Percentiles rank a stretch among this genome's conserved stretches.
These are phyloP conservation scores for Mormyrus proboscirostris DNA, from an alignment of 2,797 vertebrate species.

Conservation along the genomic window DNA sequence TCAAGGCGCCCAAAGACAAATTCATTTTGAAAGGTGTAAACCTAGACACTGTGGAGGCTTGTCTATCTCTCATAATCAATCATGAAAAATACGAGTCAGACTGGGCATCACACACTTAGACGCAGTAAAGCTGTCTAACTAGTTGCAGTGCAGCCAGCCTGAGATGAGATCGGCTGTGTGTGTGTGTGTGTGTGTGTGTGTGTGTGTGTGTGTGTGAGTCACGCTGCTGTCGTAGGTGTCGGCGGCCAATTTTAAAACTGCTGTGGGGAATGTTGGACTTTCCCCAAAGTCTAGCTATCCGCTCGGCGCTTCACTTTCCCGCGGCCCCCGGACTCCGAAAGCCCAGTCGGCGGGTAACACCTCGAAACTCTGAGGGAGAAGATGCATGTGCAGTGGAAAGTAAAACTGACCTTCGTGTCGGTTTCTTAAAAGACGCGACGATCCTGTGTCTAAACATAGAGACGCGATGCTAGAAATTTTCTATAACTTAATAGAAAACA, in stretches of 20 bases:
- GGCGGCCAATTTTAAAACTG: not conserved
- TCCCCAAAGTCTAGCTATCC: not conserved
- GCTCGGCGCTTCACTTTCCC: not conserved
- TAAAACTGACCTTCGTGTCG: slow-evolving; percentile 32
- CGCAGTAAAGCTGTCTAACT: not conserved
- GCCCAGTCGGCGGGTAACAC: not conserved
- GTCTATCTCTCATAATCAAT: not conserved
- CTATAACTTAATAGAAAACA: not conserved
- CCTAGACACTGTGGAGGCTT: not conserved
- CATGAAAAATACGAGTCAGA: not conserved
- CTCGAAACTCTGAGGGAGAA: not conserved
- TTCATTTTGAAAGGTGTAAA: not conserved
- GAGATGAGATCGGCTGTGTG: not conserved
- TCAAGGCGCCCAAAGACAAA: not conserved
- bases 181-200: not conserved
- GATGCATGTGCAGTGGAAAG: slow-evolving; percentile 36
- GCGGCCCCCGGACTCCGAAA: not conserved
- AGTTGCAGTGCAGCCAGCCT: not conserved
- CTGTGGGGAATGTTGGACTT: not conserved
- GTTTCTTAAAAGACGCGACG: not conserved
- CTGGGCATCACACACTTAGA: not conserved
- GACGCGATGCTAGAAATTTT: not conserved
- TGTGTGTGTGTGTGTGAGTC: not conserved
- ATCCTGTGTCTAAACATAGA: not conserved
- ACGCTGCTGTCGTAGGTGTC: not conserved